phyloP scores from a whole-genome alignment of 2,113 vertebrate genomes.

The Scartelaos histophorus region DNA sequence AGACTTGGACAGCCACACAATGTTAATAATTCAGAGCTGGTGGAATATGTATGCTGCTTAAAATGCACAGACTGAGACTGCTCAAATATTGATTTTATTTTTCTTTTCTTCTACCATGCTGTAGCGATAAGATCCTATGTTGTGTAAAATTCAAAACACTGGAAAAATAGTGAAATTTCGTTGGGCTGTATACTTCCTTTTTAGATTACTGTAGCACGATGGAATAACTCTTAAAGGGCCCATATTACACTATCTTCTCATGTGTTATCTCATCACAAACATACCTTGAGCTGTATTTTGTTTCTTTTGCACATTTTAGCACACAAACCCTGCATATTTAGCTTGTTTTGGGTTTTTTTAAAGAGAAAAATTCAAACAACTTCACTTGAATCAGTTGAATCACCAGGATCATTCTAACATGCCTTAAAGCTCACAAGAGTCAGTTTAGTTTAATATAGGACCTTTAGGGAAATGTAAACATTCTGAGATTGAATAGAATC shows the following conservation, averaged over 20 bases:
- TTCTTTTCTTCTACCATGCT: constrained; percentile 39
- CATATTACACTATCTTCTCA: no score
- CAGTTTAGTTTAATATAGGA: no score
- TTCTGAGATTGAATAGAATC: background rate
- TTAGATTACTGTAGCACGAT: background rate
- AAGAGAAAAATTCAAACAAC: no score
- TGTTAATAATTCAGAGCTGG: constrained; percentile 69
- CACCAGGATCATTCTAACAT: no score
- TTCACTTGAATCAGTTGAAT: no score
- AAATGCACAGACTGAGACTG: constrained; percentile 83
- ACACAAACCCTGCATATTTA: no score
- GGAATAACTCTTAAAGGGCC: background rate
- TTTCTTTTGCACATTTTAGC: no score
- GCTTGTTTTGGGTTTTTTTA: no score
- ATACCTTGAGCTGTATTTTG: no score
- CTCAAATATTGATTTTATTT: constrained; percentile 90
- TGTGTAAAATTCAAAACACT: constrained; percentile 50
- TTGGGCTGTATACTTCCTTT: background rate
- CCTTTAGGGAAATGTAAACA: no score
- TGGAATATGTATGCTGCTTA: constrained; percentile 76
- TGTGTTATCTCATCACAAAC: no score
- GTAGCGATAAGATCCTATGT: constrained; percentile 69
- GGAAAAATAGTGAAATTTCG: background rate
- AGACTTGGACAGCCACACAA: constrained; percentile 37
- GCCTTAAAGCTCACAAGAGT: no score